Evolutionary conservation across 35 echinoderm and acorn worm species (phyloP), one percentile per base, ranked within the genome.

Genomic region (Apostichopus parvimensis): DNA sequence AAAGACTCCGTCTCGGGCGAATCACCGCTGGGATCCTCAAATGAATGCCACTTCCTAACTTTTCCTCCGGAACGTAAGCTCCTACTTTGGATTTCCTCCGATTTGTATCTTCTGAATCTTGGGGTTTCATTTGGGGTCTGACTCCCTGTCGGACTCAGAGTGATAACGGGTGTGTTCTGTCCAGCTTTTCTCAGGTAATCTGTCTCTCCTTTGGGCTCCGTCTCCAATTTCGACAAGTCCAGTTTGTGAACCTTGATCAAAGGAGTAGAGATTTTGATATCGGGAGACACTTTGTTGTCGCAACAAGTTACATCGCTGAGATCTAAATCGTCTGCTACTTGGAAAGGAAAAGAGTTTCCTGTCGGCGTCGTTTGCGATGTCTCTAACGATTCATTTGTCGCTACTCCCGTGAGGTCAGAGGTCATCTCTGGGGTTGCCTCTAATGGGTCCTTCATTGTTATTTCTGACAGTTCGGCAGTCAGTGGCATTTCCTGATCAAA

Each of bases 41-140:
- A 91, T 26, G 89, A 91, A 68, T 91, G 89, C 89, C 89, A 91
- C 79, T 60, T 92, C 77, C 52, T 87, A 56, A 93, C 88, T 83
- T 57, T 96, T 18, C 22, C 66, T 58, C 82, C 85, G 59, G 56
- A 77, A 80, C 55, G 24, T 66, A 15, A 59, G 11, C 82, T 82
- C 20, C 93, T 73, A 1, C 11, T 90, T 20, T 80, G 68, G 14
- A 92, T 87, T 72, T 97, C 95, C 52, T 94, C 95, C 11, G 95
- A 94, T n/a, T 84, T 92, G 79, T 93, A 90, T 22, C 87, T 79
- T 28, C 91, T 80, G 77, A 94, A 91, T 71, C 95, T 65, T 12
- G 93, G 89, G 0, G 93, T 91, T 13, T 87, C 93, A 18, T 76
- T 15, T 22, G 92, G 86, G 15, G 76, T 91, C 53, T 57, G 45